Evolutionary conservation across 2,113 vertebrate species (phyloP), one percentile per base, ranked within the genome.

Genomic region (Microcebus jonahi): DNA sequence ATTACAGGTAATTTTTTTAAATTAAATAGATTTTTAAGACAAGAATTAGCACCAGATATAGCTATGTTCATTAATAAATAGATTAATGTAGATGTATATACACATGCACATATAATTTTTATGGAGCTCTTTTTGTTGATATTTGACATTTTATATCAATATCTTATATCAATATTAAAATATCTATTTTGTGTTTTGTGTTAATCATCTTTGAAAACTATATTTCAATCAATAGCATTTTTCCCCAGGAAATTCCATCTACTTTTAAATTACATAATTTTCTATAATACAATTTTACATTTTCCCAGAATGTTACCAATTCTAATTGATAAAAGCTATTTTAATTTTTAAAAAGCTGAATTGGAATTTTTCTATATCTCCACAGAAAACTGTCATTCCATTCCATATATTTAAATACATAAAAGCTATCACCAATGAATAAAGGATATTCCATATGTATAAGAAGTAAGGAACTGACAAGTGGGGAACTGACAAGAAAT

Each of bases 221-320:
- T 34, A 31, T 21, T 98, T 91, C 1, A 70, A 61, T 1, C 18
- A 82, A 27, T 45, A 39, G 0, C 29, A 48, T 31, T 94, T 68
- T 55, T 29, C 91, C 83, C 36, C 75, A 79, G 75, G 5, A 83
- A 88, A 65, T 84, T 53, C 3, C 25, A 93, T 23, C 6, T 75
- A 14, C 36, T 94, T 73, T 90, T 6, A 89, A 80, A 82, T 91
- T 91, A 88, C 84, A 59, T 90, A 45, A 86, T 12, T 90, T 89
- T 93, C 15, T 82, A 6, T 82, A n/a, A 1, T 45, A 6, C 11
- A 57, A 76, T 79, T 88, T 71, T 2, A 48, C 3, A 88, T 70
- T 79, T 96, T 81, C 4, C 27, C 15, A 34, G 55, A 83, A 2
- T 39, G 53, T 36, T 97, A 50, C 5, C 8, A 85, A 59, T n/a